phyloP scores from a whole-genome alignment of 2,888 invertebrate species.

The Drosophila nr. perissopoda region DNA sequence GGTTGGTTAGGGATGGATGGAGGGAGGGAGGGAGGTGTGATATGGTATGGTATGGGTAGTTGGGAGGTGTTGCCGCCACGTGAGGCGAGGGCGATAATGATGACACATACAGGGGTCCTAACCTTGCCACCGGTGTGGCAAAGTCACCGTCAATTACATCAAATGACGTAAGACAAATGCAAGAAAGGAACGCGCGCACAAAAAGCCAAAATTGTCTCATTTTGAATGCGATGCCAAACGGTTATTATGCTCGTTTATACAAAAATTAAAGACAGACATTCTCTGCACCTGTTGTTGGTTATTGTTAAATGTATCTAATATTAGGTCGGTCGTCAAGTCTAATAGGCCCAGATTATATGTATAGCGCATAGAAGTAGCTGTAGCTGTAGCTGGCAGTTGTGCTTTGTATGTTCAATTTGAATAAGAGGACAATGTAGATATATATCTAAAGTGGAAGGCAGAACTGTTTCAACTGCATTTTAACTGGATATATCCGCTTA shows the following conservation, averaged over 20 bases:
- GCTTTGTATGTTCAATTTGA: neutral
- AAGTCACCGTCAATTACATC: slow-evolving; percentile 53
- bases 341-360: neutral
- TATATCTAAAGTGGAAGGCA: neutral
- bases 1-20: neutral
- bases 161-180: slow-evolving; percentile 59
- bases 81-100: slow-evolving; percentile 70
- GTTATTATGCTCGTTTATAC: slow-evolving; percentile 6
- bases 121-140: slow-evolving; percentile 50
- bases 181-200: slow-evolving; percentile 24
- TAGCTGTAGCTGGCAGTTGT: neutral
- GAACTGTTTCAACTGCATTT: neutral
- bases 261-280: neutral
- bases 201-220: slow-evolving; percentile 23
- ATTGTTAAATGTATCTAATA: neutral
- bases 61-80: slow-evolving; percentile 35
- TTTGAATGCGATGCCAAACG: slow-evolving; percentile 20
- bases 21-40: neutral
- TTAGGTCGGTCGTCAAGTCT: neutral
- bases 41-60: neutral
- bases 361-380: neutral
- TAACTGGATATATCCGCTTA: slow-evolving; percentile 8
- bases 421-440: neutral
- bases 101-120: slow-evolving; percentile 66
- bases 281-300: neutral